Evolutionary conservation across 2,888 invertebrate species (phyloP), one percentile per base, ranked within the genome.

Genomic region (Myathropa florea): DNA sequence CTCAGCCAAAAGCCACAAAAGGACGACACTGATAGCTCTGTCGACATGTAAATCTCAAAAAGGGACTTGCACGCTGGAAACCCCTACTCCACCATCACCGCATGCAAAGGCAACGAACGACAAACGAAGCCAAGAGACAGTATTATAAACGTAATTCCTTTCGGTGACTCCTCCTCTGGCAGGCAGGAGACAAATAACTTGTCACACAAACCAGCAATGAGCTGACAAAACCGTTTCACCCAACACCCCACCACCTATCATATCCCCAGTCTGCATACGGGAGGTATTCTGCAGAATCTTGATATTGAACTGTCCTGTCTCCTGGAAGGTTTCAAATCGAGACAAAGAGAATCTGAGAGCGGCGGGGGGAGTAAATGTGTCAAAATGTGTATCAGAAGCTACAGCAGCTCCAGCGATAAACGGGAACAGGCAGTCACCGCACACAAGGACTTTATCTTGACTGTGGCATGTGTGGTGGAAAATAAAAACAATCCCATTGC

Each of bases 181-280:
- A 71, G 72, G 68, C 60, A 55, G 53, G 60, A 77, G 77, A 82
- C 78, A 82, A 86, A 86, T 86, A 82, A 82, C 82, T 86, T 86
- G 85, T 86, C 85, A 82, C 73, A 86, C 82, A 86, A 82, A 75
- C 68, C 77, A 77, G 73, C 81, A 86, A 86, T 86, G 82, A 86
- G 73, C 85, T 86, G 85, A 78, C 85, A 86, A 82, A 80, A 78
- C 70, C 64, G 67, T 57, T 72, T 67, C 57, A 33, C 61, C 7
- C 30, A 10, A 18, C 71, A 64, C 33, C 33, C 59, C 55, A 0
- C 24, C 36, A 9, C 10, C 7, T n/a, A 3, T 21, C 46, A 9
- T 57, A 18, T 18, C 4, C 28, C 36, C 12, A n/a, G 53, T 21
- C 7, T 33, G 57, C 55, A 84, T 81, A 72, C 76, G 30, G 26